Conservation (phyloP, 2,113 vertebrate genomes). For the Hyla sarda region DNA sequence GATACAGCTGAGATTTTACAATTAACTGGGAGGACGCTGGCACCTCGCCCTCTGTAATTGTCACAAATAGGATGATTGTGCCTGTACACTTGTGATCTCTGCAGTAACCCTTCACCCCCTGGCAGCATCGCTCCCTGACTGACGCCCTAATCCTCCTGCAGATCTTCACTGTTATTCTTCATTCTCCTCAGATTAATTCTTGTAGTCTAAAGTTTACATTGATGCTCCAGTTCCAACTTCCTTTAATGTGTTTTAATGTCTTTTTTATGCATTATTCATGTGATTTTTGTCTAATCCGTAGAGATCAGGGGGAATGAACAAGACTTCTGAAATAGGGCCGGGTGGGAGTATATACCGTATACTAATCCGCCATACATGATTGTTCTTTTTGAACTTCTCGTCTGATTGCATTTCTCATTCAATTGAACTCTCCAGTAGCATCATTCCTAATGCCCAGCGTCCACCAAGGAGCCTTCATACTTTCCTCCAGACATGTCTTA, state of each 20-base stretch:
- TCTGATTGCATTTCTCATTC: conserved; percentile 44
- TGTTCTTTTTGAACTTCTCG: conserved; percentile 32
- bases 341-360: conserved; percentile 20
- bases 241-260: conserved; percentile 34
- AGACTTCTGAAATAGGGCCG: conserved; percentile 11
- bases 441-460: neutral
- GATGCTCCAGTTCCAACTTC: conserved; percentile 2
- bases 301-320: neutral
- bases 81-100: neutral
- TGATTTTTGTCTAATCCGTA: conserved; percentile 14
- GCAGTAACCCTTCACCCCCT: no score
- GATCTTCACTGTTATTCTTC: neutral
- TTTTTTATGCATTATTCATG: conserved; percentile 27
- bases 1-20: conserved; percentile 17
- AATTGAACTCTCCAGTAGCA: neutral
- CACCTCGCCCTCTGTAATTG: conserved; percentile 2
- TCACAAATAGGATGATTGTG: conserved; percentile 30
- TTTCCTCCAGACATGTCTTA: no score
- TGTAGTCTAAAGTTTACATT: neutral
- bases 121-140: neutral
- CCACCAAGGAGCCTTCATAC: neutral
- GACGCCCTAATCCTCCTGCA: neutral
- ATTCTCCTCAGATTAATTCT: neutral
- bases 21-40: neutral
- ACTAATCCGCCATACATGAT: conserved; percentile 8